Evolutionary conservation across 1,140 invertebrate species (phyloP), one percentile per base, ranked within the genome.

Genomic region (Globodera ellingtonae): DNA sequence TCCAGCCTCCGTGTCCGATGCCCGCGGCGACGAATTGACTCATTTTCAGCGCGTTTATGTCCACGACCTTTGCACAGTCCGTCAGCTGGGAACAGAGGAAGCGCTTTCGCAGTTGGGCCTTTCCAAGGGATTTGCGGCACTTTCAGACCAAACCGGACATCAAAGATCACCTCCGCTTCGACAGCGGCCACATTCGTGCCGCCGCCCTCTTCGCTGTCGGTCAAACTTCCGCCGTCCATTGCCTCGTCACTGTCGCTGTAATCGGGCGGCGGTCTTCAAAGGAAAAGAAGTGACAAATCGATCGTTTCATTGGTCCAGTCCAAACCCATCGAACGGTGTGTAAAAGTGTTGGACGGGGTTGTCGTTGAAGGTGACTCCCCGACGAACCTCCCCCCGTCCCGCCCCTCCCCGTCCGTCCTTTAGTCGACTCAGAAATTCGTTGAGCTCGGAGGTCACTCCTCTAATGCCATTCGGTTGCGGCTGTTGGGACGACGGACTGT

Each of bases 1-100:
- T 47, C 81, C 81, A 82, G 13, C 74, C 80, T 1, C 67, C 44
- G 59, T 65, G 46, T 18, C 72, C 80, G 15, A 70, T 21, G 50
- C 79, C 71, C 21, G 78, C 78, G 46, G 79, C 66, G 2, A 77
- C 74, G 46, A 81, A 82, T 67, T 82, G 81, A 10, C 67, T 35
- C 83, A 81, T 84, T 65, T 83, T 82, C 18, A 81, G 47, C 6
- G 79, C 76, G 78, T 83, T 78, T 18, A 85, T 83, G 52, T 84
- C 83, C 70, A 84, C 75, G 7, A 78, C 76, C 72, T 84, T 84
- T 9, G 72, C 83, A 59, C 82, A 81, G 35, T 84, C 83, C 13
- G 84, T 84, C 72, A 84, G 66, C 47, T 84, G 83, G 6, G 83
- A 50, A 56, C 83, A 78, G 24, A 84, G 67, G 62, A 80, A 76